A percentile compares a stretch with the other conserved stretches of the same genome.
These are phyloP conservation scores for Caenorhabditis plicata DNA, from an alignment of 2,888 invertebrate species.

Conservation along the genomic window DNA sequence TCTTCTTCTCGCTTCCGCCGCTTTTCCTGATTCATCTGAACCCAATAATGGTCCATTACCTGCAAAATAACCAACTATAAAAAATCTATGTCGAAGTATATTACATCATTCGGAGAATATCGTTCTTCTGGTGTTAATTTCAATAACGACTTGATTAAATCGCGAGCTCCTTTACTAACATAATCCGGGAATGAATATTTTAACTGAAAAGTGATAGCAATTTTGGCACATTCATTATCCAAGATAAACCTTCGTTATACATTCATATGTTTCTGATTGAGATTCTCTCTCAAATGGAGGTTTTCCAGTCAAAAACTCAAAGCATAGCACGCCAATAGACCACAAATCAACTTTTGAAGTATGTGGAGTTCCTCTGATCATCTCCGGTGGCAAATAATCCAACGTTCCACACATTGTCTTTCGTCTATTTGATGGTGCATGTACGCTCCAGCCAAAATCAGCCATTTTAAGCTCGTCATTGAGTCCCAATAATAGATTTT, in stretches of 20 bases:
- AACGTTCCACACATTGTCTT: constrained; percentile 66
- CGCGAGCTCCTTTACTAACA: constrained; percentile 68
- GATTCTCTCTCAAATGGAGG: constrained; percentile 85
- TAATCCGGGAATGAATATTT: constrained; percentile 67
- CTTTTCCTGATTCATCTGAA: too few species aligned
- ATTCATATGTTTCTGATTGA: constrained; percentile 67
- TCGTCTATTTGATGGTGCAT: too few species aligned
- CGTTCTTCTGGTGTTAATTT: constrained; percentile 43
- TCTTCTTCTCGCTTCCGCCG: too few species aligned
- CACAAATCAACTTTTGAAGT: constrained; percentile 83
- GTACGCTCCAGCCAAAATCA: constrained; percentile 67
- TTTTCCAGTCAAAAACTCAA: constrained; percentile 86
- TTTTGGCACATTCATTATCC: too few species aligned
- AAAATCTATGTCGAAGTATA: too few species aligned
- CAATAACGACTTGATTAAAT: constrained; percentile 67
- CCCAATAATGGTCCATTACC: too few species aligned
- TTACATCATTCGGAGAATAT: too few species aligned
- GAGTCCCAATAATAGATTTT: constrained; percentile 63
- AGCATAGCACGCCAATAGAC: constrained; percentile 92
- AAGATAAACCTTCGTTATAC: constrained; percentile 66
- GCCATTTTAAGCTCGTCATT: constrained; percentile 65
- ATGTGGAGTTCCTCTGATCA: constrained; percentile 84
- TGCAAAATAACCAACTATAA: too few species aligned
- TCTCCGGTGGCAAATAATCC: constrained; percentile 73
- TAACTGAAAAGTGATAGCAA: too few species aligned